phyloP scores from a whole-genome alignment of 2,113 vertebrate species.

The Polyodon spathula region DNA sequence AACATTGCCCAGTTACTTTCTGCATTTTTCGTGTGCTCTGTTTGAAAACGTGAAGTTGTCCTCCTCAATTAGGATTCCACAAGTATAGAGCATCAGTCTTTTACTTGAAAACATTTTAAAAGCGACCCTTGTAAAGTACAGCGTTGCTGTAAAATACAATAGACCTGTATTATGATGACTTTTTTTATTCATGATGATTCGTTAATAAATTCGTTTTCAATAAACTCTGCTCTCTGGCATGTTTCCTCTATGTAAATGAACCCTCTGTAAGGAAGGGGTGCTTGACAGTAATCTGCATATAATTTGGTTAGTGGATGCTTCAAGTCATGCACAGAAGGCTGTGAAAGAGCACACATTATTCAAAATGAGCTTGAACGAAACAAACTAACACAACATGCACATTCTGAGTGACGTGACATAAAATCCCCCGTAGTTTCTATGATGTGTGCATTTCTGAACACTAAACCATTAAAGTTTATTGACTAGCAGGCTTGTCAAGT shows the following conservation, averaged over 20 bases:
- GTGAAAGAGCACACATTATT: constrained; percentile 1
- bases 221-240: constrained; percentile 33
- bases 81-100: neutral
- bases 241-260: constrained; percentile 48
- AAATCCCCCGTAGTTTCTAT: neutral
- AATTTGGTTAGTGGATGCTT: constrained; percentile 29
- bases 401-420: neutral
- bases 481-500: neutral
- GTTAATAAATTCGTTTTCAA: constrained; percentile 43
- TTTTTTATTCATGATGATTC: constrained; percentile 50
- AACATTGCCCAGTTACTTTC: too few relatives aligned
- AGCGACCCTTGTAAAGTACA: constrained; percentile 24
- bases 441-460: neutral
- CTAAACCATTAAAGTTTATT: neutral
- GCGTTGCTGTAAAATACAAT: constrained; percentile 38
- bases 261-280: constrained; percentile 22
- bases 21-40: too few relatives aligned
- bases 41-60: too few relatives aligned
- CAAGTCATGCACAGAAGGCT: constrained; percentile 5
- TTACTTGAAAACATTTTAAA: neutral
- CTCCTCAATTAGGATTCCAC: constrained; percentile 6
- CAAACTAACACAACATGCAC: constrained; percentile 4
- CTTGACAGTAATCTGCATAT: constrained; percentile 43
- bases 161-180: constrained; percentile 29
- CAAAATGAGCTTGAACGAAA: neutral